These are phyloP conservation scores for Bombus superbus DNA, from an alignment of 1,140 invertebrate species.

Conservation along the genomic window DNA sequence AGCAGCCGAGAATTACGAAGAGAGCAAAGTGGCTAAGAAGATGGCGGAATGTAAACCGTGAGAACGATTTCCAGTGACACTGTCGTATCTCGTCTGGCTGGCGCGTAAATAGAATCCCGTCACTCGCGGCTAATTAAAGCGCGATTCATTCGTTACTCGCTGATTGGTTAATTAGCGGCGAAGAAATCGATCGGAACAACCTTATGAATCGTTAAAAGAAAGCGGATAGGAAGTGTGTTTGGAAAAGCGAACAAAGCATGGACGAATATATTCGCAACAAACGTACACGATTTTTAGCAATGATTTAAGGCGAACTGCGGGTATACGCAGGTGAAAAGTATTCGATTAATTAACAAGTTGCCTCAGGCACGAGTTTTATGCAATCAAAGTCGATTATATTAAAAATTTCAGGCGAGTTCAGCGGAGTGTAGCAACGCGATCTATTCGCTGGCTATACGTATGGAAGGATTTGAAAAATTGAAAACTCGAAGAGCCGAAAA, in stretches of 20 bases:
- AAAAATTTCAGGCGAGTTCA: background rate
- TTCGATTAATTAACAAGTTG: background rate
- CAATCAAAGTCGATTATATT: background rate
- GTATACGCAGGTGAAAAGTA: background rate
- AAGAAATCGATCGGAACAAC: conserved; percentile 1
- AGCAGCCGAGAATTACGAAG: too few species aligned
- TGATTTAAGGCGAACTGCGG: background rate
- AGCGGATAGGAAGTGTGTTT: background rate
- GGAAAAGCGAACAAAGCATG: background rate
- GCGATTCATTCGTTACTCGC: background rate
- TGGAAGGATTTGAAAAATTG: too few species aligned
- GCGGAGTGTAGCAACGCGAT: background rate
- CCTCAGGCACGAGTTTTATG: background rate
- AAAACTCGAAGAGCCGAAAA: too few species aligned
- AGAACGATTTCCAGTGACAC: conserved; percentile 43
- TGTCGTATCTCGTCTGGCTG: conserved; percentile 8
- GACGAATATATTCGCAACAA: background rate
- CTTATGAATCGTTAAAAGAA: background rate
- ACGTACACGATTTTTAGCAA: background rate
- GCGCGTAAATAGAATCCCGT: background rate
- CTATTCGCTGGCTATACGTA: too few species aligned
- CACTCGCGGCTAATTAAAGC: conserved; percentile 3
- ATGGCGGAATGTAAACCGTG: conserved; percentile 26
- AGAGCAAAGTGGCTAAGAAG: background rate
- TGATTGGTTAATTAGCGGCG: conserved; percentile 32